These are phyloP conservation scores for Lathronympha strigana DNA, from an alignment of 2,888 invertebrate species.

Conservation along the genomic window DNA sequence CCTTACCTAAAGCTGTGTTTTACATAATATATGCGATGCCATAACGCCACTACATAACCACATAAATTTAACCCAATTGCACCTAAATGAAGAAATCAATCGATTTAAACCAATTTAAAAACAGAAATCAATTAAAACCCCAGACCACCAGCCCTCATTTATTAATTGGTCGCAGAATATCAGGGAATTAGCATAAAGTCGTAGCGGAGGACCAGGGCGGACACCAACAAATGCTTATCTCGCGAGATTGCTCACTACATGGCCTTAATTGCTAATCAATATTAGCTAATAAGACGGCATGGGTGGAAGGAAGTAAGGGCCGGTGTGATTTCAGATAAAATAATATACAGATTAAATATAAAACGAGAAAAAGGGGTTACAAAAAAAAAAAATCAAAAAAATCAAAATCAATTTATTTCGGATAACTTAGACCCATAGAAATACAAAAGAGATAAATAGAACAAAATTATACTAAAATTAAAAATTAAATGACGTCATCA, in stretches of 20 bases:
- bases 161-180: constrained; percentile 37
- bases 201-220: constrained; percentile 52
- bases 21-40: no score
- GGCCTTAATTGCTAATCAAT: constrained; percentile 82
- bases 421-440: no score
- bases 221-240: constrained; percentile 78
- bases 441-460: no score
- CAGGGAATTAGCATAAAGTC: constrained; percentile 70
- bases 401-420: no score
- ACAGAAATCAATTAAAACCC: background rate
- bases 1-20: no score
- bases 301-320: constrained; percentile 50
- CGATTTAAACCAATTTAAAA: background rate
- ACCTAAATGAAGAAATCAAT: no score
- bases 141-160: constrained; percentile 41
- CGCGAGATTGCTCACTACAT: constrained; percentile 73
- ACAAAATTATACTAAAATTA: no score
- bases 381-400: no score
- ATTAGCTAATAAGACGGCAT: constrained; percentile 65
- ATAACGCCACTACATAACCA: background rate
- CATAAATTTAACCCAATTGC: background rate
- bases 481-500: no score
- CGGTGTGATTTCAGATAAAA: no score
- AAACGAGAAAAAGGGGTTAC: no score
- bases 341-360: no score